Percentiles rank a stretch among this genome's conserved stretches.
Conservation (phyloP, 2,888 invertebrate genomes). For the Halocaridina rubra region DNA sequence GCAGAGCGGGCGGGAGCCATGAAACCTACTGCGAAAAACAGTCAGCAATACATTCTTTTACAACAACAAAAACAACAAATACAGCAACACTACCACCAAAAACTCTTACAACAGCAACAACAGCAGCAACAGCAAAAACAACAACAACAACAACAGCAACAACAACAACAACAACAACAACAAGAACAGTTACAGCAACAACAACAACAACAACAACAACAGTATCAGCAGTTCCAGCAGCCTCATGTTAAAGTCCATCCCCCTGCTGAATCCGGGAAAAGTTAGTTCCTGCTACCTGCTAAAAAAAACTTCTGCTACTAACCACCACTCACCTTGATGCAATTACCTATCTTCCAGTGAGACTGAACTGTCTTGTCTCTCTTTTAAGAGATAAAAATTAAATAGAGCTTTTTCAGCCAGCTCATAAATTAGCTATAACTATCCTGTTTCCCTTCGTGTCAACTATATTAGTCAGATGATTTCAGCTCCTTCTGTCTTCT, state of each 20-base stretch:
- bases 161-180: constrained; percentile 10
- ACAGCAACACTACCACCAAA: constrained; percentile 78
- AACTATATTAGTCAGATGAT: too few species aligned
- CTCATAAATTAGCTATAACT: too few species aligned
- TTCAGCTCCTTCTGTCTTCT: too few species aligned
- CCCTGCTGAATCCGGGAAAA: constrained; percentile 61
- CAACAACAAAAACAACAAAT: constrained; percentile 64
- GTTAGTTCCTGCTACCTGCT: constrained; percentile 48
- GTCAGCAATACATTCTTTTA: constrained; percentile 58
- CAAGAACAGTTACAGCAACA: constrained; percentile 16
- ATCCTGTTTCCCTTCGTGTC: too few species aligned
- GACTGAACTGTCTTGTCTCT: too few species aligned
- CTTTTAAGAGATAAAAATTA: too few species aligned
- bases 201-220: constrained; percentile 55
- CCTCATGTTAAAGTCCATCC: constrained; percentile 63
- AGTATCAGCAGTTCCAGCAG: constrained; percentile 55
- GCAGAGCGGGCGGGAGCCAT: constrained; percentile 61
- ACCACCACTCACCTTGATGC: constrained; percentile 15
- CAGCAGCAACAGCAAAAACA: constrained; percentile 67
- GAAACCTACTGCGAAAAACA: constrained; percentile 52
- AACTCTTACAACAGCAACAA: constrained; percentile 67
- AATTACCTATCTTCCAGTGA: too few species aligned
- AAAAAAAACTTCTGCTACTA: not conserved
- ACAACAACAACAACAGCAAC: constrained; percentile 49
- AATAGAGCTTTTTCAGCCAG: too few species aligned